These are phyloP conservation scores for Cetoscarus ocellatus DNA, from an alignment of 2,797 vertebrate genomes.

Conservation along the genomic window DNA sequence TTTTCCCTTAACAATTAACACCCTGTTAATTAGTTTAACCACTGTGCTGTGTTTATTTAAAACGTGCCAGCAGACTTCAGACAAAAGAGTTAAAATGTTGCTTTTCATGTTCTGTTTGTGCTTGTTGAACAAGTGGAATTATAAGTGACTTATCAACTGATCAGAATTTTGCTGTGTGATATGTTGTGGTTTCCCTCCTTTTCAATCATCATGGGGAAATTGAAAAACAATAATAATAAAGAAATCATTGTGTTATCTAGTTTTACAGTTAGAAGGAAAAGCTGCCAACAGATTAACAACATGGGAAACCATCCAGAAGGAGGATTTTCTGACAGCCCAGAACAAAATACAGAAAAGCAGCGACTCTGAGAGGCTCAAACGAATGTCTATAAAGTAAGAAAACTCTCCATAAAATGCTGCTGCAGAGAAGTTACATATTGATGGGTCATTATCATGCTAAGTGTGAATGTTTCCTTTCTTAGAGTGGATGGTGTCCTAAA, in stretches of 20 bases:
- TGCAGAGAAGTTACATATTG: accelerated
- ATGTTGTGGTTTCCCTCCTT: neutral
- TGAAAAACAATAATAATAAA: neutral
- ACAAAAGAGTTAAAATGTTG: too few relatives aligned
- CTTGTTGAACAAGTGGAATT: too few relatives aligned
- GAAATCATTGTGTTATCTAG: slow-evolving; percentile 60
- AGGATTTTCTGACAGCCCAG: slow-evolving; percentile 86
- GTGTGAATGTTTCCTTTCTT: slow-evolving; percentile 14
- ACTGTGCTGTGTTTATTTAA: too few relatives aligned
- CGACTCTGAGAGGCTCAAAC: slow-evolving; percentile 89
- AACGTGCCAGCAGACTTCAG: too few relatives aligned
- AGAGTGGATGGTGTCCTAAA: slow-evolving; percentile 85
- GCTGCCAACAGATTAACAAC: slow-evolving; percentile 84
- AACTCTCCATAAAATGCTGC: neutral
- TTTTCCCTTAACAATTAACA: too few relatives aligned
- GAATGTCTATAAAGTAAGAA: slow-evolving; percentile 89
- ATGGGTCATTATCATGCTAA: neutral
- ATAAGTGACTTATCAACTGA: too few relatives aligned
- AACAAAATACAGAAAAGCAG: slow-evolving; percentile 86
- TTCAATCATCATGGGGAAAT: neutral
- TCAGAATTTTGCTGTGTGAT: neutral
- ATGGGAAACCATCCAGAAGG: slow-evolving; percentile 92
- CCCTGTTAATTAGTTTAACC: too few relatives aligned
- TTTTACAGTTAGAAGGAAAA: slow-evolving; percentile 76
- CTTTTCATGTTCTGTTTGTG: too few relatives aligned